Percentiles rank a stretch among this genome's conserved stretches.
These are phyloP conservation scores for Percopsis transmontana DNA, from an alignment of 2,113 vertebrate species.

Conservation along the genomic window DNA sequence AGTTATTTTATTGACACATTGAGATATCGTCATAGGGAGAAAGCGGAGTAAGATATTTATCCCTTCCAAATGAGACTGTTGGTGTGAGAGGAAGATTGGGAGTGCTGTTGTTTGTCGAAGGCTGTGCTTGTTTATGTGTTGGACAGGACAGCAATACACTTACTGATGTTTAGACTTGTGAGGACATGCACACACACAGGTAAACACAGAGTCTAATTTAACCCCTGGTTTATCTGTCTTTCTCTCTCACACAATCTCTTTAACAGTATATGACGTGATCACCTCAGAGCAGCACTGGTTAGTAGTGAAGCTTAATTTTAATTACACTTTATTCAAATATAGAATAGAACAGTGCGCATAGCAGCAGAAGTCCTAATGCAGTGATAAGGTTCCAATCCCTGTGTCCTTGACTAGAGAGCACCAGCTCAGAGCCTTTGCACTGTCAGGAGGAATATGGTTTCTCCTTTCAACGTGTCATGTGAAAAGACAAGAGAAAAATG, in stretches of 20 bases:
- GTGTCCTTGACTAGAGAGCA: constrained; percentile 40
- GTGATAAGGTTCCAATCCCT: not conserved
- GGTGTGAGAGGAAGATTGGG: constrained; percentile 19
- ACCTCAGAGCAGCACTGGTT: constrained; percentile 55
- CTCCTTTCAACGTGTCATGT: not conserved
- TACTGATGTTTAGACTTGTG: constrained; percentile 24
- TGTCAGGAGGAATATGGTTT: not conserved
- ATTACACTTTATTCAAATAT: not conserved
- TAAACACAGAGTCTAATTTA: constrained; percentile 2
- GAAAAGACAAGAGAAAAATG: not conserved
- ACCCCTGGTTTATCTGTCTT: not conserved
- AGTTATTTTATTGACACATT: constrained; percentile 42
- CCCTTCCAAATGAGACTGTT: constrained; percentile 21
- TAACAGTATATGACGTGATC: constrained; percentile 14
- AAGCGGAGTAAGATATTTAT: constrained; percentile 20
- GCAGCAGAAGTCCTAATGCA: not conserved
- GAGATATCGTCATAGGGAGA: constrained; percentile 13
- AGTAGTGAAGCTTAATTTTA: constrained; percentile 43
- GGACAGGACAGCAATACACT: constrained; percentile 22
- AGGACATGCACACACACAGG: constrained; percentile 25
- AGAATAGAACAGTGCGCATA: not conserved
- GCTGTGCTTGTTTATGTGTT: constrained; percentile 27
- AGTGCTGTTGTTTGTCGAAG: constrained; percentile 46
- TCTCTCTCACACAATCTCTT: constrained; percentile 2
- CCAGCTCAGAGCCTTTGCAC: constrained; percentile 13